Conservation (phyloP, 1,140 invertebrate species). For the Teleogryllus occipitalis region DNA sequence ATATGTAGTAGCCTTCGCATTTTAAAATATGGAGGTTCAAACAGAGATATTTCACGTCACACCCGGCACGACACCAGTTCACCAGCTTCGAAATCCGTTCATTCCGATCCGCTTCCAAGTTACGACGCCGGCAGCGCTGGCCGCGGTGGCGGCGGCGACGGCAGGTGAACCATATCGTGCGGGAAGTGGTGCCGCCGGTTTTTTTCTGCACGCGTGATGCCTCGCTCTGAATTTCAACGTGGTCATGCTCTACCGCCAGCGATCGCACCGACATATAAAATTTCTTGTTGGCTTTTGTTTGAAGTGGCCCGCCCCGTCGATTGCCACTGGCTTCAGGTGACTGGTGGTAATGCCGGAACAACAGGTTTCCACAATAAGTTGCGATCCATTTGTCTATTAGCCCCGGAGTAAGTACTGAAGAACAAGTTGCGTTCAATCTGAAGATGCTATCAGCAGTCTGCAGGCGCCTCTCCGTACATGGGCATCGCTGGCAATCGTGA, state of each 20-base stretch:
- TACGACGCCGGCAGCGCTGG: not conserved
- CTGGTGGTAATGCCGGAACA: not conserved
- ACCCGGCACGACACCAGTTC: not conserved
- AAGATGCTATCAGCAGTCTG: not conserved
- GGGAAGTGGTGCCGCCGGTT: not conserved
- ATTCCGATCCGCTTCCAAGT: not conserved
- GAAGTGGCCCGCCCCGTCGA: not conserved
- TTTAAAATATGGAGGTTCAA: too few species aligned
- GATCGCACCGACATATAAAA: not conserved
- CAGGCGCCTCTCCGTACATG: not conserved
- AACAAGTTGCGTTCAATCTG: not conserved
- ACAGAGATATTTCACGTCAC: not conserved
- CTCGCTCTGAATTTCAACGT: not conserved
- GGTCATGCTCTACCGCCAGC: not conserved
- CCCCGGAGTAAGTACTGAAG: not conserved
- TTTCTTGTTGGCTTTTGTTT: not conserved
- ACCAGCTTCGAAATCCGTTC: not conserved
- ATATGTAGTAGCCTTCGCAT: too few species aligned
- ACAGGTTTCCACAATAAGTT: not conserved
- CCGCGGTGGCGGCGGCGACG: too few species aligned
- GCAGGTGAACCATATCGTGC: not conserved
- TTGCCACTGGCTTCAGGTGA: not conserved
- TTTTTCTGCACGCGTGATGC: not conserved
- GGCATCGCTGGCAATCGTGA: not conserved
- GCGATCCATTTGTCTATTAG: not conserved